A percentile compares a stretch with the other conserved stretches of the same genome.
Conservation (phyloP, 2,797 vertebrate species). For the Gambusia yucatana region DNA sequence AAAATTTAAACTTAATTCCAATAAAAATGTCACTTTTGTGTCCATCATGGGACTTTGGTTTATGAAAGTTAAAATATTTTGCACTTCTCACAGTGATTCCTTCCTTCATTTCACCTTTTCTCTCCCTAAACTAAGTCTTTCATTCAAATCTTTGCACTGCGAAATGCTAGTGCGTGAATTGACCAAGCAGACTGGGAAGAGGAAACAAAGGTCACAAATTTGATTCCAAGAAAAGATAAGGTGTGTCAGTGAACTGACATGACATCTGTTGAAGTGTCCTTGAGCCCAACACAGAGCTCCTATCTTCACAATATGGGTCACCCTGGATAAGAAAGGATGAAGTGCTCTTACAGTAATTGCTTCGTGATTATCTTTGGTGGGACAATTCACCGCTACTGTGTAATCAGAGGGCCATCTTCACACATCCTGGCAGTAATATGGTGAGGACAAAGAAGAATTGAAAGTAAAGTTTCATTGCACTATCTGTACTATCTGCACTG, state of each 20-base stretch:
- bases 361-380: slow-evolving; percentile 46
- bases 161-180: background rate
- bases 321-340: slow-evolving; percentile 39
- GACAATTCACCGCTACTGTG: slow-evolving; percentile 6
- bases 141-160: background rate
- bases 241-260: slow-evolving; percentile 3
- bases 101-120: background rate
- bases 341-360: slow-evolving; percentile 65
- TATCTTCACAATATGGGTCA: slow-evolving; percentile 49
- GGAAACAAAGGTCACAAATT: slow-evolving; percentile 35
- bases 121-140: background rate
- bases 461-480: background rate
- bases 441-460: slow-evolving; percentile 2
- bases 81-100: background rate
- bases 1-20: background rate
- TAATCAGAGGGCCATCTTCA: slow-evolving; percentile 9
- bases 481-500: background rate
- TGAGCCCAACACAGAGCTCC: slow-evolving; percentile 18
- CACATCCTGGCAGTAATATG: background rate
- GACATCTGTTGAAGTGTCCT: slow-evolving; percentile 26
- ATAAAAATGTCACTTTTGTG: background rate
- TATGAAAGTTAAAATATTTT: background rate
- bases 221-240: slow-evolving; percentile 44
- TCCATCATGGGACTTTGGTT: background rate
- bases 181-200: background rate